Percentiles rank a stretch among this genome's conserved stretches.
Evolutionary conservation across 2,888 invertebrate genomes (phyloP).

Genomic region (Athalia rosae): DNA sequence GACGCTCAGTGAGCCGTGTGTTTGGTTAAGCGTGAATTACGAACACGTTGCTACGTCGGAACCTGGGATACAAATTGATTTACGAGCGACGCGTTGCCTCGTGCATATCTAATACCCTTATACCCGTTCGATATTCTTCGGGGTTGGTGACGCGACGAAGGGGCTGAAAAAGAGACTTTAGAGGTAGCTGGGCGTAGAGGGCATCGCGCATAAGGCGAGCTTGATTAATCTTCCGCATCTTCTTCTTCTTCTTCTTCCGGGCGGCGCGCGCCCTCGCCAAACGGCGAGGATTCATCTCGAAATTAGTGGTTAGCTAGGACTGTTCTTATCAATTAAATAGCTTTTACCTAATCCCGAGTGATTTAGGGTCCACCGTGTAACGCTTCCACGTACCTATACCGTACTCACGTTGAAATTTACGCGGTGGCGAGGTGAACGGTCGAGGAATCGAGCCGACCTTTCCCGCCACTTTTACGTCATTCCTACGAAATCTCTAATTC

Average conservation of each 20-base stretch:
- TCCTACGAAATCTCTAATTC: no score
- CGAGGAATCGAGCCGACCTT: no score
- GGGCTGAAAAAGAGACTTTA: not conserved
- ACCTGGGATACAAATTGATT: constrained; percentile 71
- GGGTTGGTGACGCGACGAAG: constrained; percentile 55
- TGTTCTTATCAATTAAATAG: constrained; percentile 16
- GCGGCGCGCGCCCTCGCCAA: not conserved
- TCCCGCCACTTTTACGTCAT: no score
- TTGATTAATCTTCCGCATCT: constrained; percentile 39
- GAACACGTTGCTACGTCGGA: constrained; percentile 65
- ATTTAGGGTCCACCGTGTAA: not conserved
- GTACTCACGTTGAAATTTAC: no score
- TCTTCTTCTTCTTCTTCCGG: no score
- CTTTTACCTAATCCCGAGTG: not conserved
- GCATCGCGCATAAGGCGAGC: not conserved
- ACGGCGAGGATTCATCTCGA: not conserved
- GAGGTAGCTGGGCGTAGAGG: not conserved
- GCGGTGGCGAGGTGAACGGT: not conserved
- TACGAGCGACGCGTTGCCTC: constrained; percentile 67
- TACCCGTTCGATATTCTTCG: constrained; percentile 61
- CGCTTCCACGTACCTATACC: no score
- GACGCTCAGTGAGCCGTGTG: constrained; percentile 53
- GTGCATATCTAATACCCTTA: constrained; percentile 70
- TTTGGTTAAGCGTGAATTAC: constrained; percentile 72
- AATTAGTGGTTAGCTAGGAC: not conserved